These are phyloP conservation scores for Columba guinea DNA, from an alignment of 2,797 vertebrate species.

Conservation along the genomic window DNA sequence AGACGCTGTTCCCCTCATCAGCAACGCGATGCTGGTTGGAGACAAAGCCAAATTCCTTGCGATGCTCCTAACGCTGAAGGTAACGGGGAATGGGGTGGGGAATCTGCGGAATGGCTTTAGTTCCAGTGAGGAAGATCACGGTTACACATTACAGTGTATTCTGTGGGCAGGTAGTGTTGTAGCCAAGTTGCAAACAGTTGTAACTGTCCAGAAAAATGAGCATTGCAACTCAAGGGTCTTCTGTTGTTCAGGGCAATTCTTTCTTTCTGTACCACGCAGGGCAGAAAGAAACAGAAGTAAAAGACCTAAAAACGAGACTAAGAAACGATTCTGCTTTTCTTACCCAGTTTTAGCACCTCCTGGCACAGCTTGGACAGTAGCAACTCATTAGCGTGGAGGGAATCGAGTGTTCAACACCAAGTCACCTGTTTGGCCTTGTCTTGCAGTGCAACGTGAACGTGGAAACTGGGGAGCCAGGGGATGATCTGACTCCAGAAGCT, in stretches of 20 bases:
- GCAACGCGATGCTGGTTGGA: constrained; percentile 91
- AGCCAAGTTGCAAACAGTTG: not conserved
- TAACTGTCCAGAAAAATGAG: not conserved
- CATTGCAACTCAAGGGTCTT: not conserved
- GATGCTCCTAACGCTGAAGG: constrained; percentile 93
- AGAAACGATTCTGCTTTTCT: not conserved
- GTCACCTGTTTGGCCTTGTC: not conserved
- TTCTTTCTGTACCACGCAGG: not conserved
- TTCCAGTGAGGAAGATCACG: not conserved
- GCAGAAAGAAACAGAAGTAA: not conserved
- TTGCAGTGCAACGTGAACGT: constrained; percentile 80
- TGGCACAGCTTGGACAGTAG: not conserved
- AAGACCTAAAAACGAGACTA: not conserved
- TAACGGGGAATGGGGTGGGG: not conserved
- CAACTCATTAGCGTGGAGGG: rapidly evolving
- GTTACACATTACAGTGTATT: rapidly evolving
- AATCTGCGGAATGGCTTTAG: not conserved
- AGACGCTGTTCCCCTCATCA: constrained; percentile 85
- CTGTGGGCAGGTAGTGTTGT: no score
- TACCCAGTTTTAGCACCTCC: not conserved
- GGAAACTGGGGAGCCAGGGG: constrained; percentile 79
- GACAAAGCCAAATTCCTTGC: constrained; percentile 91
- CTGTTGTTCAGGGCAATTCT: not conserved
- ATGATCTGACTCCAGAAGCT: constrained; percentile 81
- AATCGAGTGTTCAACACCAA: rapidly evolving